Evolutionary conservation across 1,140 invertebrate species (phyloP).

Genomic region (Marisa cornuarietis): DNA sequence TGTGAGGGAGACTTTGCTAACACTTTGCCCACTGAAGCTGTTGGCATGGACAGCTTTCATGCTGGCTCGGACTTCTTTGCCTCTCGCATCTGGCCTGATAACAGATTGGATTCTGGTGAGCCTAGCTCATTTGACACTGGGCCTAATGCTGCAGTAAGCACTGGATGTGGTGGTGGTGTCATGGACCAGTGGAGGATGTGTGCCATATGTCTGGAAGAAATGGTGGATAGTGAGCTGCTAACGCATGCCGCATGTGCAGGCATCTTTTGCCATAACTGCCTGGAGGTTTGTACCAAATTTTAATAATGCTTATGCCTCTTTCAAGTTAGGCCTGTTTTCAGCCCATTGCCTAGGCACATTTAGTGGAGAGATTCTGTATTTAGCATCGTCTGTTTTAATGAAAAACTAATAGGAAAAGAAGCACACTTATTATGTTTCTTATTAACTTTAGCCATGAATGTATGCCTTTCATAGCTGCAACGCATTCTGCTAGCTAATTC

Average conservation of each 20-base stretch:
- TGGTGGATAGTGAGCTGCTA: conserved; percentile 70
- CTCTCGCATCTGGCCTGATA: conserved; percentile 10
- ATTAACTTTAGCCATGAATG: too few species aligned
- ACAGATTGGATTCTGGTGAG: background rate
- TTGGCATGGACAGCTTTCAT: conserved; percentile 12
- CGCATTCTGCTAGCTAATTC: too few species aligned
- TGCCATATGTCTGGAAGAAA: conserved; percentile 75
- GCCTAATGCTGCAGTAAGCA: background rate
- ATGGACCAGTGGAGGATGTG: conserved; percentile 67
- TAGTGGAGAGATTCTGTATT: too few species aligned
- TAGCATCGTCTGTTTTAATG: too few species aligned
- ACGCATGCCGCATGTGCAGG: conserved; percentile 72
- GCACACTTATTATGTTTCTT: too few species aligned
- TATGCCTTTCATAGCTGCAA: too few species aligned
- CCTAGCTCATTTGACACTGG: background rate
- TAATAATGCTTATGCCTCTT: conserved; percentile 1
- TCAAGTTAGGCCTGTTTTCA: too few species aligned
- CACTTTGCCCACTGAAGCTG: too few species aligned
- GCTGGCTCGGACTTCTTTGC: background rate
- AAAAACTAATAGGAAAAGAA: too few species aligned
- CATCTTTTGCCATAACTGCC: conserved; percentile 72
- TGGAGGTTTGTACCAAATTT: conserved; percentile 68
- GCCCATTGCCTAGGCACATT: too few species aligned
- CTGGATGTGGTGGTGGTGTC: background rate
- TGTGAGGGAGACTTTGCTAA: too few species aligned